Conservation (phyloP, 2,113 vertebrate species). For the Labrus mixtus region DNA sequence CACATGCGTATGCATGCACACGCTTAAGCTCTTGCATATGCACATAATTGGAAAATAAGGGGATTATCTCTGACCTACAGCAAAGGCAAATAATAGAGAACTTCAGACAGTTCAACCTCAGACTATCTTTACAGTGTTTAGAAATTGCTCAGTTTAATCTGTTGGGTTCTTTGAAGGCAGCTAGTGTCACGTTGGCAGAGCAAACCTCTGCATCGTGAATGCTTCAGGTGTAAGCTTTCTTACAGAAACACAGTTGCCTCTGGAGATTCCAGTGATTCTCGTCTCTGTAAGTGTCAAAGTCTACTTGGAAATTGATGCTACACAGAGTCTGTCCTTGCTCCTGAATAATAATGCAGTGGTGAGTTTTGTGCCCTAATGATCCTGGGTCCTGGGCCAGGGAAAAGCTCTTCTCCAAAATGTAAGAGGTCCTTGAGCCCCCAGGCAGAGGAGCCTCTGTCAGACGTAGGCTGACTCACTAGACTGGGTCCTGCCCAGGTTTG, state of each 20-base stretch:
- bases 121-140: conserved; percentile 67
- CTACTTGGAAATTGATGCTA: conserved; percentile 48
- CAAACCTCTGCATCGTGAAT: conserved; percentile 44
- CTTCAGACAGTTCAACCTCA: conserved; percentile 57
- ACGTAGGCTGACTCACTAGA: conserved; percentile 92
- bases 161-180: conserved; percentile 76
- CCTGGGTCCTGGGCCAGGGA: conserved; percentile 61
- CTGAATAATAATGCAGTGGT: conserved; percentile 69
- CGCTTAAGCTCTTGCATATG: conserved; percentile 76
- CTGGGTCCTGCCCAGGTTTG: conserved; percentile 88
- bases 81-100: conserved; percentile 73
- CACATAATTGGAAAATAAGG: conserved; percentile 61
- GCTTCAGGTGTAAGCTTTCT: conserved; percentile 42
- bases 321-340: conserved; percentile 67
- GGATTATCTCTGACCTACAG: conserved; percentile 69
- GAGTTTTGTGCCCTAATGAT: conserved; percentile 67
- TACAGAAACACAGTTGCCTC: conserved; percentile 56
- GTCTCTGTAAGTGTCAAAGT: conserved; percentile 60
- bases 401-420: conserved; percentile 69
- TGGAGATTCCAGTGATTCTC: conserved; percentile 35
- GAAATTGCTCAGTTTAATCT: conserved; percentile 66
- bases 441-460: conserved; percentile 83
- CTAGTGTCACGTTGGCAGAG: conserved; percentile 77
- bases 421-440: conserved; percentile 73
- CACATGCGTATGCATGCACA: conserved; percentile 78